Evolutionary conservation across 2,113 vertebrate genomes (phyloP).

Genomic region (Uria lomvia): DNA sequence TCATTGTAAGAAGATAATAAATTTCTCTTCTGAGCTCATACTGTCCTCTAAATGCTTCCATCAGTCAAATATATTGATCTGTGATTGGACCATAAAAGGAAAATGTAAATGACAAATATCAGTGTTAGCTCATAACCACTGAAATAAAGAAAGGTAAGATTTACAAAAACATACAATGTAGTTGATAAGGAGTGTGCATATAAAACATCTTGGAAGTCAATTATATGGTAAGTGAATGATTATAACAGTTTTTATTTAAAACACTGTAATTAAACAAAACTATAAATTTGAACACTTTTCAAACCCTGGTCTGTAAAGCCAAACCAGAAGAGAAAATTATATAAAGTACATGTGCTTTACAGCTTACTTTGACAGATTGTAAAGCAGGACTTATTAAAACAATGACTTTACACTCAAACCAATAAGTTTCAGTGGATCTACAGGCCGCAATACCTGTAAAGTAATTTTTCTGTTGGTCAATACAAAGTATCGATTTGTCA

Average conservation of each 20-base stretch:
- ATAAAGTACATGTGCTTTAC: background rate
- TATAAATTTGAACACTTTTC: background rate
- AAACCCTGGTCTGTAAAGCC: background rate
- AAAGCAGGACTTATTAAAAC: background rate
- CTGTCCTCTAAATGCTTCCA: background rate
- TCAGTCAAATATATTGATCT: background rate
- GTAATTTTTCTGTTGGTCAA: background rate
- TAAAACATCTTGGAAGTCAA: background rate
- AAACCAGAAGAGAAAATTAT: background rate
- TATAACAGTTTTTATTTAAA: background rate
- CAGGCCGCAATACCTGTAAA: background rate
- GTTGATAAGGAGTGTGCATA: background rate
- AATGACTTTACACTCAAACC: background rate
- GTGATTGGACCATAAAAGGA: background rate
- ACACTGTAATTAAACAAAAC: background rate
- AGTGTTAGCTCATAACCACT: background rate
- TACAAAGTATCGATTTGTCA: background rate
- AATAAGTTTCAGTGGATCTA: background rate
- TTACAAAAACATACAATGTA: background rate
- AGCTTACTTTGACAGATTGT: background rate
- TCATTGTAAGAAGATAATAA: background rate
- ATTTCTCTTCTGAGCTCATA: background rate
- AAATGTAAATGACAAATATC: background rate
- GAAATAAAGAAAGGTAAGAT: background rate
- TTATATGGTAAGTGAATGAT: background rate